Percentiles rank a stretch among this genome's conserved stretches.
Evolutionary conservation across 2,113 vertebrate species (phyloP).

Genomic region (Oncorhynchus nerka): DNA sequence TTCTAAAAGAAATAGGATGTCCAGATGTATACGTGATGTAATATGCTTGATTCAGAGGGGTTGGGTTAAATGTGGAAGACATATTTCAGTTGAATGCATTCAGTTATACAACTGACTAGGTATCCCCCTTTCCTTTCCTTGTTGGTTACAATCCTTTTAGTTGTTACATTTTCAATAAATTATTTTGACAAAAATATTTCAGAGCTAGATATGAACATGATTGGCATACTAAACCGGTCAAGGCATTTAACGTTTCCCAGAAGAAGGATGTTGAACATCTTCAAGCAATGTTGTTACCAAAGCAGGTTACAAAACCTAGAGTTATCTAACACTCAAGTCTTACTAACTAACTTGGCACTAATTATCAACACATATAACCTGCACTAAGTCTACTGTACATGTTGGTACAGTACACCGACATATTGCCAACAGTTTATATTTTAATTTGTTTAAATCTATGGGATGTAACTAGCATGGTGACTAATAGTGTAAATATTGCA

Average conservation of each 20-base stretch:
- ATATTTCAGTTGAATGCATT: too few species aligned
- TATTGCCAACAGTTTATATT: not conserved
- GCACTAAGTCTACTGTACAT: not conserved
- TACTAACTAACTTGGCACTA: not conserved
- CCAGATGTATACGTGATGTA: too few species aligned
- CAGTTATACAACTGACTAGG: too few species aligned
- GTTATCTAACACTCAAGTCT: not conserved
- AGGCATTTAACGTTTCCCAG: not conserved
- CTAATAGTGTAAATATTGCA: not conserved
- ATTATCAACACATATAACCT: not conserved
- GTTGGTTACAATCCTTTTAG: not conserved
- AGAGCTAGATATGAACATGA: not conserved
- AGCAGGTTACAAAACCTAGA: constrained; percentile 12
- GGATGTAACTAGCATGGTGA: not conserved
- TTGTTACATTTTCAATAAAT: not conserved
- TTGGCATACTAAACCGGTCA: not conserved
- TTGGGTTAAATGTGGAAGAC: too few species aligned
- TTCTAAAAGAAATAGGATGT: too few species aligned
- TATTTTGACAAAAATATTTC: not conserved
- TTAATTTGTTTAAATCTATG: not conserved
- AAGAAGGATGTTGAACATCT: constrained; percentile 19
- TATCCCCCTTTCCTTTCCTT: not conserved
- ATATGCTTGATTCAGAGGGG: not conserved
- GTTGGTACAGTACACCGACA: not conserved
- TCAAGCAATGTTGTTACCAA: constrained; percentile 7